phyloP scores from a whole-genome alignment of 2,888 invertebrate genomes.

The Abrostola tripartita region DNA sequence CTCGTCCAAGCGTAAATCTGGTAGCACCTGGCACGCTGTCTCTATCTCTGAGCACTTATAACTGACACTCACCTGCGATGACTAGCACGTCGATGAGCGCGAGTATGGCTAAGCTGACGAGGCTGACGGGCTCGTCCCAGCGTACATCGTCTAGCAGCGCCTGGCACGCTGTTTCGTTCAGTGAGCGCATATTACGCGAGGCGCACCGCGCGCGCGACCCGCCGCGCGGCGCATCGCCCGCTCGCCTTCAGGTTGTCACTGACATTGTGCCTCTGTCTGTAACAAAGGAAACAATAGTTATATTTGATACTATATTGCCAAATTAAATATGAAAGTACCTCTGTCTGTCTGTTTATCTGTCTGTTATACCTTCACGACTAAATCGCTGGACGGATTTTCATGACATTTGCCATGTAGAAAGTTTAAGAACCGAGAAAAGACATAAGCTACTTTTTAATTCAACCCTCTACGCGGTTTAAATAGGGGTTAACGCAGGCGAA shows the following conservation, averaged over 20 bases:
- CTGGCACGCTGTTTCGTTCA: conserved; percentile 95
- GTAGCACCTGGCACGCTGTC: background rate
- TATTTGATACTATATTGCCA: background rate
- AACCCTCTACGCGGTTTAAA: too few species aligned
- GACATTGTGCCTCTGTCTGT: conserved; percentile 56
- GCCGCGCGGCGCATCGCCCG: conserved; percentile 75
- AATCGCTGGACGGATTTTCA: too few species aligned
- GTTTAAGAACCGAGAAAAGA: too few species aligned
- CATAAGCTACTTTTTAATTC: too few species aligned
- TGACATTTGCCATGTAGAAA: too few species aligned
- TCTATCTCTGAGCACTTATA: background rate
- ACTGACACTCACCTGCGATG: conserved; percentile 90
- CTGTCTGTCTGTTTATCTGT: too few species aligned
- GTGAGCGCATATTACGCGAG: conserved; percentile 90
- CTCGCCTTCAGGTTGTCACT: conserved; percentile 55
- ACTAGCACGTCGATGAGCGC: conserved; percentile 96
- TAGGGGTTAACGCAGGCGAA: too few species aligned
- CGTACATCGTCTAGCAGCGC: conserved; percentile 93
- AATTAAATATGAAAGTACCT: too few species aligned
- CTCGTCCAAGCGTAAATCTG: conserved; percentile 94
- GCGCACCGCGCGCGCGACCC: conserved; percentile 70
- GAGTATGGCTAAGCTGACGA: conserved; percentile 93
- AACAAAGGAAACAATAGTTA: conserved; percentile 32
- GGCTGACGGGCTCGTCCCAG: conserved; percentile 94
- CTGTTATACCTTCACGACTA: too few species aligned